These are phyloP conservation scores for Cotesia congregata DNA, from an alignment of 2,888 invertebrate species.

Conservation along the genomic window DNA sequence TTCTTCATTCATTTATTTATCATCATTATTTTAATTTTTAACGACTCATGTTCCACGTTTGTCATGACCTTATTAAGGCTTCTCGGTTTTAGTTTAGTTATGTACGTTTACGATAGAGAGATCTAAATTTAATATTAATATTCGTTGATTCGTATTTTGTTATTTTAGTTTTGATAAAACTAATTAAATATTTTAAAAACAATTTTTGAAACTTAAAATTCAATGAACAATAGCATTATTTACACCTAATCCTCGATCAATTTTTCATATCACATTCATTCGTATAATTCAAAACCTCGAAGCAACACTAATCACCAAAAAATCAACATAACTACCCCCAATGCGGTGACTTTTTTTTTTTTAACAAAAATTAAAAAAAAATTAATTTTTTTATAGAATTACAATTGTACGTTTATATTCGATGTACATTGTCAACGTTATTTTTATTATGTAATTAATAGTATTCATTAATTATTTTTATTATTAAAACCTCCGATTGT, in stretches of 20 bases:
- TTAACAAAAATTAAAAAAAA: too few species aligned
- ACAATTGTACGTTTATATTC: slow-evolving; percentile 36
- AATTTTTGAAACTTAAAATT: neutral
- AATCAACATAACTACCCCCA: too few species aligned
- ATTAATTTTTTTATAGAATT: neutral
- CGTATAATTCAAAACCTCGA: slow-evolving; percentile 24
- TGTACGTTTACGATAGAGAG: slow-evolving; percentile 34
- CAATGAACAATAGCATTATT: neutral
- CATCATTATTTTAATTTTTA: slow-evolving; percentile 43
- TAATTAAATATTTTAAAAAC: slow-evolving; percentile 9
- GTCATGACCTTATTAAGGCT: slow-evolving; percentile 48
- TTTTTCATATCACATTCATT: neutral
- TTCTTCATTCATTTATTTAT: slow-evolving; percentile 40
- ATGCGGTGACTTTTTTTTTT: neutral
- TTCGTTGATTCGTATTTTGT: slow-evolving; percentile 33
- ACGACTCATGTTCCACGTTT: slow-evolving; percentile 40
- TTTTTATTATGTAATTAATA: slow-evolving; percentile 19
- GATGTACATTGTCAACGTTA: slow-evolving; percentile 36
- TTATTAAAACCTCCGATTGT: neutral
- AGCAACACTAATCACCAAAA: slow-evolving; percentile 21
- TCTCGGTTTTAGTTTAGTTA: slow-evolving; percentile 42
- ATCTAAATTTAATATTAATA: slow-evolving; percentile 27
- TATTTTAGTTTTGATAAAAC: slow-evolving; percentile 8
- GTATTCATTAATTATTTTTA: slow-evolving; percentile 8
- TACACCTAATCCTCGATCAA: neutral